These are phyloP conservation scores for Anas bahamensis DNA, from an alignment of 2,797 vertebrate genomes.

Conservation along the genomic window DNA sequence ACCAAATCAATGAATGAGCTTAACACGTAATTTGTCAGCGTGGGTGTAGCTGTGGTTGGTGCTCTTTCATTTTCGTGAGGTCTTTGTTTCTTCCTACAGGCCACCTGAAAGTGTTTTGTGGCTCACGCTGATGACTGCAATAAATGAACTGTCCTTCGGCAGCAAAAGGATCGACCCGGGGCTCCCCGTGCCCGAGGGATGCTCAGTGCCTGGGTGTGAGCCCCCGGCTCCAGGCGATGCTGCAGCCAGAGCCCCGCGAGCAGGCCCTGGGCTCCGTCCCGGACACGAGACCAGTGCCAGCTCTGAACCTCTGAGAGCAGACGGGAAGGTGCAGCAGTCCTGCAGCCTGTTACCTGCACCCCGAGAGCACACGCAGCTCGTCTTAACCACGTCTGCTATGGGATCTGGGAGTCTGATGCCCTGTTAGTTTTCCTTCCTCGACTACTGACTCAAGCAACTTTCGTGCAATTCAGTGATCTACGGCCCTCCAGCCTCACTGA, in stretches of 20 bases:
- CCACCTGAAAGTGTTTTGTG: not conserved
- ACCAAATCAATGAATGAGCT: not conserved
- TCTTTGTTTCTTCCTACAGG: not conserved
- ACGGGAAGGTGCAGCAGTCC: accelerated
- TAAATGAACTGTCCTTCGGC: not conserved
- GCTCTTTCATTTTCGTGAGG: not conserved
- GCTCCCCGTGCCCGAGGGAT: accelerated
- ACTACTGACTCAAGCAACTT: not conserved
- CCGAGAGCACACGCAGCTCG: not conserved
- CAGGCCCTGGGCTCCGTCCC: not conserved
- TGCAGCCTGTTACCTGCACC: not conserved
- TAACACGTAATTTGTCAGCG: accelerated
- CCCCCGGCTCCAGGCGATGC: not conserved
- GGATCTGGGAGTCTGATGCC: accelerated
- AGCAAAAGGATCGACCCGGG: not conserved
- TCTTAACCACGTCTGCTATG: not conserved
- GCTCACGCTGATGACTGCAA: not conserved
- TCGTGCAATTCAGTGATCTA: not conserved
- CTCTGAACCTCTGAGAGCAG: no score
- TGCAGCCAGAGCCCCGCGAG: not conserved
- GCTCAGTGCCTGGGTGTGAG: accelerated
- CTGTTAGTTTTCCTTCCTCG: not conserved
- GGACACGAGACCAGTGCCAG: accelerated
- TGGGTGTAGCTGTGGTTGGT: no score
- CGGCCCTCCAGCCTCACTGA: not conserved